Percentiles rank a stretch among this genome's conserved stretches.
Conservation (phyloP, 1,140 invertebrate species). For the Rhagoletis zephyria region DNA sequence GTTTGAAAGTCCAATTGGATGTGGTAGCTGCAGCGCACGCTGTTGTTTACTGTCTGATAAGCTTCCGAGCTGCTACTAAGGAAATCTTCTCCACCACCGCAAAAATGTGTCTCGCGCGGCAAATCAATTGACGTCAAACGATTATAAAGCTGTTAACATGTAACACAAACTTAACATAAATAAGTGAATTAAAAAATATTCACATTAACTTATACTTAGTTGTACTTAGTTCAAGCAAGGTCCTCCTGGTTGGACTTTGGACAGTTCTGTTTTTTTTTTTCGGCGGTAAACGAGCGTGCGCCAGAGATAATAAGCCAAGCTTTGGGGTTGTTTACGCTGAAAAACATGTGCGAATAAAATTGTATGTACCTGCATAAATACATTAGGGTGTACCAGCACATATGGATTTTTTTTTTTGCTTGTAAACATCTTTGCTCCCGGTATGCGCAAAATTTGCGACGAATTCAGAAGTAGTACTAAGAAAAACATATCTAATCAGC, state of each 20-base stretch:
- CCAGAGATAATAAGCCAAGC: not conserved
- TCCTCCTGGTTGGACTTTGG: conserved; percentile 14
- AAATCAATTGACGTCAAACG: conserved; percentile 38
- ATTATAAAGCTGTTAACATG: conserved; percentile 44
- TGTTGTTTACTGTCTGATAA: conserved; percentile 27
- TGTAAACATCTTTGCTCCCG: too few species aligned
- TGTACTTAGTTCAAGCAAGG: conserved; percentile 15
- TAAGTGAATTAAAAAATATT: too few species aligned
- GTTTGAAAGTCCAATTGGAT: conserved; percentile 19
- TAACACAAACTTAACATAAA: not conserved
- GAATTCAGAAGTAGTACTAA: too few species aligned
- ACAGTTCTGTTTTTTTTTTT: not conserved
- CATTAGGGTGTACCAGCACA: too few species aligned
- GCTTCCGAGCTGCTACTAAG: not conserved
- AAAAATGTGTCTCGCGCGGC: not conserved
- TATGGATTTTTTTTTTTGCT: too few species aligned
- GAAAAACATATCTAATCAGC: too few species aligned
- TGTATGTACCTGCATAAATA: too few species aligned
- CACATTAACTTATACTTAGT: too few species aligned
- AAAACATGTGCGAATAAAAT: too few species aligned
- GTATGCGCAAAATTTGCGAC: too few species aligned
- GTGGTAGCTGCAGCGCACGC: not conserved
- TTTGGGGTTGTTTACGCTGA: too few species aligned
- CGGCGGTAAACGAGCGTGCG: conserved; percentile 22
- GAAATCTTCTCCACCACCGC: not conserved